Conservation (phyloP, 1,140 invertebrate genomes). For the Asbolus verrucosus region DNA sequence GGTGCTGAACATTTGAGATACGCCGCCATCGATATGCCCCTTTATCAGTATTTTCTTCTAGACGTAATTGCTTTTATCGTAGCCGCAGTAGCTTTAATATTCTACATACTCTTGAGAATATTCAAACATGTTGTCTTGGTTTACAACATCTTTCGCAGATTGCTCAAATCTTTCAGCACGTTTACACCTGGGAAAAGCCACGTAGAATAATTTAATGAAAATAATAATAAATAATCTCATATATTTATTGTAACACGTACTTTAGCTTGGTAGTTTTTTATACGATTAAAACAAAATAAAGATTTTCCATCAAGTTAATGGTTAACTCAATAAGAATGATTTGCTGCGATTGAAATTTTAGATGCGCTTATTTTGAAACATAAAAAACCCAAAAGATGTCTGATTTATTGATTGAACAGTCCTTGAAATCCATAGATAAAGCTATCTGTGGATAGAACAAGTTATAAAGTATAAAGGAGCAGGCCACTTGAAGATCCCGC, state of each 20-base stretch:
- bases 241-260: conserved; percentile 3
- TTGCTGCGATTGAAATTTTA: conserved; percentile 11
- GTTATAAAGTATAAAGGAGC: conserved; percentile 36
- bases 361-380: conserved; percentile 6
- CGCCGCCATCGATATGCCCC: conserved; percentile 62
- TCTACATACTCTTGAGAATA: conserved; percentile 14
- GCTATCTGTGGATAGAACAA: conserved; percentile 34
- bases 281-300: neutral
- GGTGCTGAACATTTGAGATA: conserved; percentile 66
- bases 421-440: conserved; percentile 38
- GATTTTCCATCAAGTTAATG: no score
- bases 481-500: conserved; percentile 19
- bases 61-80: conserved; percentile 52
- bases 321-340: neutral
- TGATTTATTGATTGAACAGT: conserved; percentile 29
- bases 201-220: neutral
- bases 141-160: neutral
- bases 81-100: neutral
- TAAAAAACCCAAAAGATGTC: conserved; percentile 5
- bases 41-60: conserved; percentile 56
- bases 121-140: conserved; percentile 22
- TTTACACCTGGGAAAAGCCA: neutral
- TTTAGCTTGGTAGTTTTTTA: conserved; percentile 6
- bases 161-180: neutral
- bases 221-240: neutral